Base-by-base conservation (phyloP, 2,888 invertebrate species). In the Camptogramma bilineatum region DNA sequence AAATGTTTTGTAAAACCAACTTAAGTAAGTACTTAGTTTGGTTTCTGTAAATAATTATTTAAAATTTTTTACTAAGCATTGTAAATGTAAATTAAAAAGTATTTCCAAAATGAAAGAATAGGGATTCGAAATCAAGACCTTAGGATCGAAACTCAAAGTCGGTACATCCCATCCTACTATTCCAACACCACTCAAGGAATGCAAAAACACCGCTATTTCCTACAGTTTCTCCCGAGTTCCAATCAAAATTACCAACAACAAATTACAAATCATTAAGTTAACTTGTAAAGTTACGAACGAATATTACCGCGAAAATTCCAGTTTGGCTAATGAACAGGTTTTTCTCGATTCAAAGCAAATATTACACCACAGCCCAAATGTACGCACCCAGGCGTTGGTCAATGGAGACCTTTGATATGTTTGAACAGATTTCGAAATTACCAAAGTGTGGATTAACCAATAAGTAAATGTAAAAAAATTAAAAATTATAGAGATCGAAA, bases 281-380 rank as follows among this genome's bases (percentile, higher is more conserved):
- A 44, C 44, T 44, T 39, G 10, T 39, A 17, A 44, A 13, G 44
- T 44, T 44, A 44, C 13, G 44, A 13, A 39, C 17, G 44, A 44
- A 17, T 44, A 44, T 44, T 52, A 39, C 39, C 39, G 34, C 34
- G 39, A 42, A 19, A 53, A 18, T 28, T 31, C n/a, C 28, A 52
- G 52, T 59, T 44, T 31, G 16, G 46, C 19, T n/a, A 31, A 52
- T 19, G 18, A n/a, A 58, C 58, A 46, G 44, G 52, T 61, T 61
- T 60, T 60, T 52, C 53, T 66, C 42, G 31, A 61, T 48, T 62
- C 51, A 44, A 52, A 52, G 46, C 52, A 52, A 59, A 52, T 50
- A 61, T 61, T 54, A 50, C 61, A 48, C 34, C 50, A 54, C 24
- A 17, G 48, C 28, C 54, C 39, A 54, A 66, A 58, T 47, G 48